Conservation (phyloP, 2,888 invertebrate genomes). For the Eulithis prunata region DNA sequence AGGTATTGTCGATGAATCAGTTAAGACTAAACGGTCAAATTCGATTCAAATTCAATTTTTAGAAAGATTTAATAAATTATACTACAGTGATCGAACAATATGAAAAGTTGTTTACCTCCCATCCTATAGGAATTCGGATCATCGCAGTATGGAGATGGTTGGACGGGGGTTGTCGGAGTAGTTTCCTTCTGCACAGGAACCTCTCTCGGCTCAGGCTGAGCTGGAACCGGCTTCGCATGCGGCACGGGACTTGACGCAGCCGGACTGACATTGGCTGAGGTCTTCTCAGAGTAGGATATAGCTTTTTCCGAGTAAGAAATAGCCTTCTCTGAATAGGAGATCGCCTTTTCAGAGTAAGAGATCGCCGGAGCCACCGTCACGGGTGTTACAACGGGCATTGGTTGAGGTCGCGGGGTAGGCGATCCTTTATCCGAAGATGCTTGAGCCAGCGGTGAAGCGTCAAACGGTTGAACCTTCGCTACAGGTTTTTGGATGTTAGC, state of each 20-base stretch:
- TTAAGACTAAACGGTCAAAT: background rate
- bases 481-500: conserved; percentile 81
- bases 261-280: conserved; percentile 66
- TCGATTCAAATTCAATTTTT: too few species aligned
- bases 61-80: too few species aligned
- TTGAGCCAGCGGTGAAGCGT: conserved; percentile 71
- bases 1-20: background rate
- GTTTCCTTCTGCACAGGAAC: conserved; percentile 57
- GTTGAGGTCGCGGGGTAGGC: conserved; percentile 47
- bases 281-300: conserved; percentile 53
- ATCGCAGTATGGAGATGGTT: conserved; percentile 81
- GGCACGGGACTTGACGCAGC: conserved; percentile 45
- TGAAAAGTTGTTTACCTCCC: conserved; percentile 84
- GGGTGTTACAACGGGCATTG: conserved; percentile 41
- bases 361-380: conserved; percentile 41
- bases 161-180: conserved; percentile 68
- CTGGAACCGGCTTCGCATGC: conserved; percentile 45
- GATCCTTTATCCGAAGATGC: conserved; percentile 61
- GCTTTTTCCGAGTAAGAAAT: conserved; percentile 49
- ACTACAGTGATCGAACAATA: background rate
- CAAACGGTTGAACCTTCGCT: conserved; percentile 86
- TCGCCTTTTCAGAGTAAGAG: conserved; percentile 53
- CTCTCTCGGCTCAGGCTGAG: conserved; percentile 44
- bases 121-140: conserved; percentile 88
- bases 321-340: conserved; percentile 54